These are phyloP conservation scores for Eulemur mongoz DNA, from an alignment of 2,797 vertebrate genomes.

Conservation along the genomic window DNA sequence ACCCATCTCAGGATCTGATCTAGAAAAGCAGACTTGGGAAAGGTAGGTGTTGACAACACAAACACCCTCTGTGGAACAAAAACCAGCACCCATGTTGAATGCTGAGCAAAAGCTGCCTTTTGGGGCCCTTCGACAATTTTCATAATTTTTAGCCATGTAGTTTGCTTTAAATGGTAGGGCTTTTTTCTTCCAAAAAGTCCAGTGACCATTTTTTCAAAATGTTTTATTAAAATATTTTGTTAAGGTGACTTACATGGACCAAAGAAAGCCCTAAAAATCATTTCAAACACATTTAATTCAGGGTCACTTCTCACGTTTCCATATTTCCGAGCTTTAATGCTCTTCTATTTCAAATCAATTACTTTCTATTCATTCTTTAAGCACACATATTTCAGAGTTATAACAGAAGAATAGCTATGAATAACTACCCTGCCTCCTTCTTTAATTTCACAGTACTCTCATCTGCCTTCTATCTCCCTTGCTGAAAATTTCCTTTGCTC, in stretches of 20 bases:
- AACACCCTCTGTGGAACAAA: neutral
- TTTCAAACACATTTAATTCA: conserved; percentile 65
- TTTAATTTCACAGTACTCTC: conserved; percentile 51
- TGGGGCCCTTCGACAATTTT: neutral
- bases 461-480: conserved; percentile 5
- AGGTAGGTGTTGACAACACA: neutral
- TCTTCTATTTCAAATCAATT: conserved; percentile 75
- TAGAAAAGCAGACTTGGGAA: neutral
- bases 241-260: conserved; percentile 34
- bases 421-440: conserved; percentile 48
- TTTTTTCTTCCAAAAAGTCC: conserved; percentile 3
- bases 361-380: conserved; percentile 63
- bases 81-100: neutral
- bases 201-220: neutral
- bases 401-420: conserved; percentile 57
- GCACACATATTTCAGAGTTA: conserved; percentile 56
- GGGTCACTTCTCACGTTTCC: conserved; percentile 63
- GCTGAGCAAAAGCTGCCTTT: neutral
- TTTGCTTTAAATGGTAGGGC: neutral
- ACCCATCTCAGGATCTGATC: neutral
- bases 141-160: neutral
- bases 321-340: conserved; percentile 63
- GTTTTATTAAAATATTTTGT: conserved; percentile 64
- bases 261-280: conserved; percentile 53
- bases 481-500: conserved; percentile 40